Conservation (phyloP, 1,140 invertebrate species). For the Tribolium madens region DNA sequence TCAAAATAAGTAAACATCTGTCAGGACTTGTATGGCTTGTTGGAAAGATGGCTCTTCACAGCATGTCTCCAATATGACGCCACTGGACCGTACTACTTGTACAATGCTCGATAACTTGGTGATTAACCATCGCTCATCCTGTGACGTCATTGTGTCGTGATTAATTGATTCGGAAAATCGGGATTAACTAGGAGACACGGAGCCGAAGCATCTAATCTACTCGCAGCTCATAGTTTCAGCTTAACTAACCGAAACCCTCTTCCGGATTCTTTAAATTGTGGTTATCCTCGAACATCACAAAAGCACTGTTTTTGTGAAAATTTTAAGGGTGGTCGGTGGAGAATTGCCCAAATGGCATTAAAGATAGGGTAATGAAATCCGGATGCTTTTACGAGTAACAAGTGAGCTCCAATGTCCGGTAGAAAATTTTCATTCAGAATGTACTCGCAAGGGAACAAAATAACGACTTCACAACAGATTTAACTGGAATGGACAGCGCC, state of each 20-base stretch:
- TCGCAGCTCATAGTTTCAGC: background rate
- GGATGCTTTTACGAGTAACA: conserved; percentile 5
- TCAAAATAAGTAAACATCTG: conserved; percentile 51
- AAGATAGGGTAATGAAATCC: conserved; percentile 9
- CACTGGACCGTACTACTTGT: conserved; percentile 54
- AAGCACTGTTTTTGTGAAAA: background rate
- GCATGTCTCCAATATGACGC: conserved; percentile 51
- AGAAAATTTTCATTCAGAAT: conserved; percentile 35
- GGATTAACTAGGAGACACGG: conserved; percentile 41
- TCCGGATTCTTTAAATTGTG: background rate
- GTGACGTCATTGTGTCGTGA: conserved; percentile 56
- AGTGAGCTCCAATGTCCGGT: conserved; percentile 18
- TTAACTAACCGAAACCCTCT: conserved; percentile 20
- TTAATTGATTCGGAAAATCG: conserved; percentile 57
- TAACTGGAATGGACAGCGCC: conserved; percentile 59
- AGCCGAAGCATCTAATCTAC: conserved; percentile 21
- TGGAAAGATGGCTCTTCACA: conserved; percentile 51
- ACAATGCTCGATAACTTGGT: conserved; percentile 57
- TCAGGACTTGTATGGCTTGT: conserved; percentile 46
- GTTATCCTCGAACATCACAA: background rate
- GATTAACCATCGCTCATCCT: conserved; percentile 59
- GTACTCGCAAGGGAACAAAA: conserved; percentile 52
- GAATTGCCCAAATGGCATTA: no score
- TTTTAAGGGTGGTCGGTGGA: background rate
- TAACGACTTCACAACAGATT: conserved; percentile 57